Evolutionary conservation across 1,140 invertebrate species (phyloP).

Genomic region (Caenorhabditis latens): DNA sequence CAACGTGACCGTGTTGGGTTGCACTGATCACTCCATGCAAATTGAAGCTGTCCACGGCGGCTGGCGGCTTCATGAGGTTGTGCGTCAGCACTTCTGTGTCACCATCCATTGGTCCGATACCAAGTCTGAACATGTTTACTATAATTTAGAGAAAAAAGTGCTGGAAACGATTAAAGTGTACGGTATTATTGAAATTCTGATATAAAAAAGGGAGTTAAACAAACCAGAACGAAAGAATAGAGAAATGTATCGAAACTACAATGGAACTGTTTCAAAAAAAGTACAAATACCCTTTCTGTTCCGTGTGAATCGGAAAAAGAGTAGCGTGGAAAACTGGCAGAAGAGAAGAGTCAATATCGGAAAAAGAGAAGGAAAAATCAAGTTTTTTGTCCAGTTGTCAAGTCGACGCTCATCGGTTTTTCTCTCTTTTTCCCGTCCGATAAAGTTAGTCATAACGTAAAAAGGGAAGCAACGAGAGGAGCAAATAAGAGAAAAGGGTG

Average conservation of each 20-base stretch:
- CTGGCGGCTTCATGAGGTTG: conserved; percentile 5
- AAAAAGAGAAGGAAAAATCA: conserved; percentile 39
- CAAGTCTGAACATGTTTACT: not conserved
- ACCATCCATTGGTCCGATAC: conserved; percentile 37
- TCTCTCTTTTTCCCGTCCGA: conserved; percentile 5
- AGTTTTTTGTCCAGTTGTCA: conserved; percentile 18
- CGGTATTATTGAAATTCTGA: not conserved
- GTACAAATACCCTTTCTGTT: conserved; percentile 4
- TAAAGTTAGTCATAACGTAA: conserved; percentile 39
- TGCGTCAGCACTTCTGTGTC: conserved; percentile 48
- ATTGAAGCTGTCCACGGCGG: not conserved
- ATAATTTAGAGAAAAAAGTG: not conserved
- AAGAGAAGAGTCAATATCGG: conserved; percentile 39
- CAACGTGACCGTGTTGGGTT: conserved; percentile 27
- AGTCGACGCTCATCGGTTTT: not conserved
- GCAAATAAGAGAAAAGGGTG: conserved; percentile 10
- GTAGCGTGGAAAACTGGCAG: not conserved
- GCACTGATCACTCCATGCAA: conserved; percentile 19
- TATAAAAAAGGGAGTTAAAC: not conserved
- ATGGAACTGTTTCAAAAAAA: not conserved
- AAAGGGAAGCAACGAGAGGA: not conserved
- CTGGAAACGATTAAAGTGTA: too few species aligned
- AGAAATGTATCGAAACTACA: not conserved
- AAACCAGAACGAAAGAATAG: not conserved
- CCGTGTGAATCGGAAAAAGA: conserved; percentile 31